phyloP scores from a whole-genome alignment of 2,113 vertebrate genomes.

The Coptodon rendalli region DNA sequence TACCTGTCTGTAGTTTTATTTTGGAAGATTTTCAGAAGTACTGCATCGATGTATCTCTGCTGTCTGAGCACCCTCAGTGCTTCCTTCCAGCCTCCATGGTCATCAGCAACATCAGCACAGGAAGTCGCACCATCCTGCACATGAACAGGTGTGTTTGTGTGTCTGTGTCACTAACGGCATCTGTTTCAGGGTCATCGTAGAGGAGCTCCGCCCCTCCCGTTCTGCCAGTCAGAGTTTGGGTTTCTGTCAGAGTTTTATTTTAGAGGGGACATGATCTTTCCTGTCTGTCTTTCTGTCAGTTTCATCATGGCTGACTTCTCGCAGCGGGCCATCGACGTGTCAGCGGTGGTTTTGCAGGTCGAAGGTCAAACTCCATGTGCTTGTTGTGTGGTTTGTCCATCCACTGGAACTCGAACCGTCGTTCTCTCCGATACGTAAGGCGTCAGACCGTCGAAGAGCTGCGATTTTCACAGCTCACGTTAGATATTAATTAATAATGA shows the following conservation, averaged over 20 bases:
- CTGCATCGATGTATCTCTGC: constrained; percentile 45
- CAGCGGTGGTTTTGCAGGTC: constrained; percentile 30
- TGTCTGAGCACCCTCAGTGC: constrained; percentile 41
- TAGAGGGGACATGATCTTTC: not conserved
- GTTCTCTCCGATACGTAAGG: constrained; percentile 62
- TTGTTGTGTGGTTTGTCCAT: constrained; percentile 55
- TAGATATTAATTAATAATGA: not conserved
- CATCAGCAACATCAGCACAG: constrained; percentile 48
- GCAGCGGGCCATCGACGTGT: not conserved
- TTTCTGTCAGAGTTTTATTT: not conserved
- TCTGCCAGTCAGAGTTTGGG: not conserved
- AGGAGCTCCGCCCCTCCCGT: not conserved
- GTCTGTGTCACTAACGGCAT: not conserved
- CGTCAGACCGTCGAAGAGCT: accelerated
- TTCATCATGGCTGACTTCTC: constrained; percentile 53
- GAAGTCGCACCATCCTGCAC: constrained; percentile 60
- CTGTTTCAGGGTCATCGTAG: constrained; percentile 15
- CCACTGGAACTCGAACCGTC: constrained; percentile 52
- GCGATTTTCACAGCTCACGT: not conserved
- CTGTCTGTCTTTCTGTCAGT: constrained; percentile 42
- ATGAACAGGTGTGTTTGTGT: constrained; percentile 42
- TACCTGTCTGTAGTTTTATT: constrained; percentile 60
- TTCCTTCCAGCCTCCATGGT: constrained; percentile 45
- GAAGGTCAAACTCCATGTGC: constrained; percentile 51
- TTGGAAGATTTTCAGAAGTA: constrained; percentile 59